Percentiles rank a stretch among this genome's conserved stretches.
Conservation (phyloP, 2,888 invertebrate species). For the Pelosia muscerda region DNA sequence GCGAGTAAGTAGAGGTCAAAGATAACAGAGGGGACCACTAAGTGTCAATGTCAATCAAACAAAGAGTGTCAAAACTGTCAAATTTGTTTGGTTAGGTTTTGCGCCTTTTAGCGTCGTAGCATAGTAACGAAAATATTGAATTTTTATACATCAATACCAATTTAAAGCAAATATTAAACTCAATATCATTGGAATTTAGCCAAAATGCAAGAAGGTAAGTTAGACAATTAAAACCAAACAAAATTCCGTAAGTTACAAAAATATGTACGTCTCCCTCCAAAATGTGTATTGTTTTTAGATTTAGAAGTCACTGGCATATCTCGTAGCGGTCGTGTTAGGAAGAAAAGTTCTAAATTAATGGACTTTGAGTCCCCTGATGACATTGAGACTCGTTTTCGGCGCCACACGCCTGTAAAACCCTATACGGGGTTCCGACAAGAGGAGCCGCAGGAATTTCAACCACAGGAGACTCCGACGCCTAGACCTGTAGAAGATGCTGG, state of each 20-base stretch:
- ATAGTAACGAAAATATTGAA: not conserved
- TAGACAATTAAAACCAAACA: not conserved
- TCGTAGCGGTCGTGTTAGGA: conserved; percentile 95
- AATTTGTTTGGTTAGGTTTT: too few species aligned
- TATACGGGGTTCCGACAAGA: conserved; percentile 64
- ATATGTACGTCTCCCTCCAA: conserved; percentile 31
- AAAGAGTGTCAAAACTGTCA: not conserved
- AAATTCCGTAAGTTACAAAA: not conserved
- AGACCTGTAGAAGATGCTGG: conserved; percentile 68
- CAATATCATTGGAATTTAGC: not conserved
- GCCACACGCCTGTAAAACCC: conserved; percentile 74
- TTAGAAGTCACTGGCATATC: conserved; percentile 95
- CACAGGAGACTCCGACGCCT: conserved; percentile 57
- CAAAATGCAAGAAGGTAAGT: conserved; percentile 59
- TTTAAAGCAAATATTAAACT: not conserved
- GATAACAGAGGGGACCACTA: too few species aligned
- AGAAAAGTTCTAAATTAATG: conserved; percentile 97
- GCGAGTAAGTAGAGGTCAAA: not conserved
- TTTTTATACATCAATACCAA: not conserved
- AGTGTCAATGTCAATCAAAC: not conserved
- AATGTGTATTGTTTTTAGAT: conserved; percentile 75
- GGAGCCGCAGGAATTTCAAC: conserved; percentile 64
- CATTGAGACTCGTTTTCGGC: conserved; percentile 88
- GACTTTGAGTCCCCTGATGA: conserved; percentile 98
- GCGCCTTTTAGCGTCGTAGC: not conserved